phyloP scores from a whole-genome alignment of 2,797 vertebrate species.

The Melopsittacus undulatus region DNA sequence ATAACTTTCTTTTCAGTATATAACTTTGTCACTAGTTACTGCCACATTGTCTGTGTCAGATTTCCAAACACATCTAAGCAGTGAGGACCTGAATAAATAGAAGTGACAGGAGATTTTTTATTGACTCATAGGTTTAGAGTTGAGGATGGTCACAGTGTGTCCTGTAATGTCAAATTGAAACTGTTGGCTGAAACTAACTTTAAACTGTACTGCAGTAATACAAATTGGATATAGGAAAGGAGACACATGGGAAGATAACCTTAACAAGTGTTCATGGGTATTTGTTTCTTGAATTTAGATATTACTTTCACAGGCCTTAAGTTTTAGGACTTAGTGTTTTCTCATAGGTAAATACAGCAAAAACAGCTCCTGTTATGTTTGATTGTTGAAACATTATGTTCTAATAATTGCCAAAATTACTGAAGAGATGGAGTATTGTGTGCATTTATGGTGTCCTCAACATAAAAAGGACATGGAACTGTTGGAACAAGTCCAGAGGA shows the following conservation, averaged over 20 bases:
- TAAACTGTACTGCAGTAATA: neutral
- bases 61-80: neutral
- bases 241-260: neutral
- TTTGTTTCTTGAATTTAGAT: neutral
- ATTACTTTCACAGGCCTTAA: neutral
- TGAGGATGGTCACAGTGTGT: neutral
- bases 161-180: neutral
- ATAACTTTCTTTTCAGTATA: neutral
- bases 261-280: neutral
- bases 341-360: neutral
- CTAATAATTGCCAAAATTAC: neutral
- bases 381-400: neutral
- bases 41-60: neutral
- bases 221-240: neutral
- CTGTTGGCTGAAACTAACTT: neutral
- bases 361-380: neutral
- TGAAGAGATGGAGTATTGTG: neutral
- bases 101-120: neutral
- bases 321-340: neutral
- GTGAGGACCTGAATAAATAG: neutral
- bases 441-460: no score
- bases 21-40: neutral
- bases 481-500: no score
- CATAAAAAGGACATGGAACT: no score
- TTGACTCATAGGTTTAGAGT: neutral